A percentile compares a stretch with the other conserved stretches of the same genome.
These are phyloP conservation scores for Parazoanthus swiftii DNA, from an alignment of 92 coral and sea anemone species.

Conservation along the genomic window DNA sequence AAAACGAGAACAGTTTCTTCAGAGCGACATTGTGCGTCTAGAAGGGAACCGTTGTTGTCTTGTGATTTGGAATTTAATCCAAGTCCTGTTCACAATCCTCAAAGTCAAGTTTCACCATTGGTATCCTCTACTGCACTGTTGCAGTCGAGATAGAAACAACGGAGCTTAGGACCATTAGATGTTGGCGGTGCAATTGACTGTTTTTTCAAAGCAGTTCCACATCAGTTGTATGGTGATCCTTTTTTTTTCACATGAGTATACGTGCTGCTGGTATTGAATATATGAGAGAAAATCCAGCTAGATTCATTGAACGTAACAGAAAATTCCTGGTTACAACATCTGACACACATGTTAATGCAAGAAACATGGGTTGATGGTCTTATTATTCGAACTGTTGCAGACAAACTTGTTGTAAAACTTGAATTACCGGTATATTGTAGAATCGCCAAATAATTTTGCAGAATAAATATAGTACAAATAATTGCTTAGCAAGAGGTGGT, in stretches of 20 bases:
- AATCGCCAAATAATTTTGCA: conserved; percentile 41
- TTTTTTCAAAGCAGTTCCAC: conserved; percentile 4
- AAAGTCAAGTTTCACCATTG: no score
- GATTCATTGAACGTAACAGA: conserved; percentile 45
- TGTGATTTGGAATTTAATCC: no score
- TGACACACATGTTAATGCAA: conserved; percentile 26
- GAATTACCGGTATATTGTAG: background rate
- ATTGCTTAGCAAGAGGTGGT: background rate
- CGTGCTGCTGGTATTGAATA: conserved; percentile 38
- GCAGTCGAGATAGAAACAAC: background rate
- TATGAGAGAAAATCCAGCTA: conserved; percentile 40
- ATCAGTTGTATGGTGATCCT: background rate
- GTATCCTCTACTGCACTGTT: no score
- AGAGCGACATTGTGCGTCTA: no score
- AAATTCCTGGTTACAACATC: conserved; percentile 34
- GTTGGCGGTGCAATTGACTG: background rate
- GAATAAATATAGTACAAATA: conserved; percentile 19
- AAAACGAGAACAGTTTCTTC: no score
- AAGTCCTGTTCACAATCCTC: no score
- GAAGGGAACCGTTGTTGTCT: no score
- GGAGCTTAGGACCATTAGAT: background rate
- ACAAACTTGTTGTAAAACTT: conserved; percentile 21
- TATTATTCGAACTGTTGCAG: conserved; percentile 47
- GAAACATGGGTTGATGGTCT: conserved; percentile 49
- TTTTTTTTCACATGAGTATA: conserved; percentile 7